These are phyloP conservation scores for Hyles euphorbiae DNA, from an alignment of 1,140 invertebrate genomes.

Conservation along the genomic window DNA sequence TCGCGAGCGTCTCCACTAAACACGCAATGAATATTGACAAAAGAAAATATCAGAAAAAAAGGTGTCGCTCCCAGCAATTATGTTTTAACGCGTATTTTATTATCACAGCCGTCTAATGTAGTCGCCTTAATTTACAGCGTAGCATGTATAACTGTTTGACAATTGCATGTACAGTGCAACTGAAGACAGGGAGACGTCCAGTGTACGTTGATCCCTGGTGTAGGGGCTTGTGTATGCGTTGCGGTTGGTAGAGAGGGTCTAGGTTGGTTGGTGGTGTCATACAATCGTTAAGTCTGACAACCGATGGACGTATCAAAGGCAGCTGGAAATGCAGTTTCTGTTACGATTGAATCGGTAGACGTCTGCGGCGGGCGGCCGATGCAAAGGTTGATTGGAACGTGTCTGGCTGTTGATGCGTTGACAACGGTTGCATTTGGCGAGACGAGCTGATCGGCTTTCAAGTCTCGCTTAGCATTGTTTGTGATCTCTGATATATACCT, in stretches of 20 bases:
- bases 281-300: conserved; percentile 70
- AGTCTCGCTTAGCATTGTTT: conserved; percentile 2
- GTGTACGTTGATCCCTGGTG: conserved; percentile 32
- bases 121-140: conserved; percentile 70
- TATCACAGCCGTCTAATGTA: conserved; percentile 69
- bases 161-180: conserved; percentile 66
- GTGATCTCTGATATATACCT: too few relatives aligned
- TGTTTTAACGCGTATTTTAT: conserved; percentile 71
- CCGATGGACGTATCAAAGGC: conserved; percentile 72
- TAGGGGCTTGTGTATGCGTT: conserved; percentile 18
- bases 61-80: conserved; percentile 56
- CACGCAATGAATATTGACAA: conserved; percentile 21
- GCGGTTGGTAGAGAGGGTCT: conserved; percentile 28
- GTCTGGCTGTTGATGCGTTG: conserved; percentile 49
- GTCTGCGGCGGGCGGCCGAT: conserved; percentile 59
- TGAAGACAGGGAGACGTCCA: conserved; percentile 39
- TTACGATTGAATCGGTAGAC: conserved; percentile 67
- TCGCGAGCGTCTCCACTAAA: conserved; percentile 2
- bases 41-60: too few relatives aligned
- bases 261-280: conserved; percentile 37
- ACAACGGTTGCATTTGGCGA: conserved; percentile 48
- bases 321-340: conserved; percentile 68
- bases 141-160: conserved; percentile 54
- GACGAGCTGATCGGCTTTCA: conserved; percentile 21
- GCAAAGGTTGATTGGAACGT: conserved; percentile 65